Evolutionary conservation across 2,797 vertebrate genomes (phyloP).

Genomic region (Ctenopoma kingsleyae): DNA sequence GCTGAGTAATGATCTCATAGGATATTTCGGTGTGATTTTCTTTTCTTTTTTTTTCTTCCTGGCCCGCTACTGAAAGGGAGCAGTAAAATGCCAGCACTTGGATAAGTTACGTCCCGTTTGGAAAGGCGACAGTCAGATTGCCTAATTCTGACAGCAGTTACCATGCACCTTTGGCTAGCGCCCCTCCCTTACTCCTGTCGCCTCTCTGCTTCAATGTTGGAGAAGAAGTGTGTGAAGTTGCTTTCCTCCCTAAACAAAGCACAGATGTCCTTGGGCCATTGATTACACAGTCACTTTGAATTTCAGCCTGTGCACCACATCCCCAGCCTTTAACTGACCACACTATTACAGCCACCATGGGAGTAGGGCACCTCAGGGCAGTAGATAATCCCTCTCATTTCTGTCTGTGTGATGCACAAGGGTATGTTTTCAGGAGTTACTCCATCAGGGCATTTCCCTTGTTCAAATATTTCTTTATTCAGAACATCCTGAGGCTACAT

Average conservation of each 20-base stretch:
- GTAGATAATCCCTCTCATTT: slow-evolving; percentile 45
- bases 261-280: slow-evolving; percentile 22
- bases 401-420: slow-evolving; percentile 34
- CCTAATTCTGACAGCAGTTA: slow-evolving; percentile 82
- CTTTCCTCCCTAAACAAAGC: slow-evolving; percentile 51
- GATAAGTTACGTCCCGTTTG: slow-evolving; percentile 74
- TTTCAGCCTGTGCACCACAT: slow-evolving; percentile 26
- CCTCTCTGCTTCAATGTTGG: slow-evolving; percentile 24
- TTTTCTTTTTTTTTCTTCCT: slow-evolving; percentile 20
- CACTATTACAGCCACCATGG: slow-evolving; percentile 13
- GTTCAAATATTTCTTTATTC: slow-evolving; percentile 19
- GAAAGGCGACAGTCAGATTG: slow-evolving; percentile 73
- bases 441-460: slow-evolving; percentile 35
- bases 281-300: slow-evolving; percentile 31
- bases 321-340: slow-evolving; percentile 10
- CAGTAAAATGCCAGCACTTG: slow-evolving; percentile 69
- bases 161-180: slow-evolving; percentile 58
- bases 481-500: slow-evolving; percentile 51
- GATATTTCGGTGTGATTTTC: slow-evolving; percentile 69
- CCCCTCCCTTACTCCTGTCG: slow-evolving; percentile 28
- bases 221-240: neutral
- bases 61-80: slow-evolving; percentile 52
- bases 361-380: slow-evolving; percentile 33
- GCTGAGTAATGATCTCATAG: slow-evolving; percentile 78
- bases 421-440: slow-evolving; percentile 41